These are phyloP conservation scores for Falcaria lacertinaria DNA, from an alignment of 2,888 invertebrate genomes.

Conservation along the genomic window DNA sequence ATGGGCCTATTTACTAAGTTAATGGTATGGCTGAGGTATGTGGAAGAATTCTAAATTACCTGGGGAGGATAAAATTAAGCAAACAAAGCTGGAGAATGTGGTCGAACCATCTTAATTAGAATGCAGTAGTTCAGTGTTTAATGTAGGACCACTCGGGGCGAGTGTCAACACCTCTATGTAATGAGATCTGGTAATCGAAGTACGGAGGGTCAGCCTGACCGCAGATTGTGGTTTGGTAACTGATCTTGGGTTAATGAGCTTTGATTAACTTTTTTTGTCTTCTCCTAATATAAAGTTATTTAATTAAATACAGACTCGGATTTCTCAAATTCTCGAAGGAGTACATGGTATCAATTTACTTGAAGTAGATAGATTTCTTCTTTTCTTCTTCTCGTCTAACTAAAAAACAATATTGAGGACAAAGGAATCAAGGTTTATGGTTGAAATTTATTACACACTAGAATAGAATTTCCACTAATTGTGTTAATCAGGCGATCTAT, in stretches of 20 bases:
- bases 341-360: too few species aligned
- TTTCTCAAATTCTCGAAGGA: too few species aligned
- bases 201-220: slow-evolving; percentile 56
- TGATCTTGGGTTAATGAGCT: slow-evolving; percentile 22
- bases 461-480: not conserved
- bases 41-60: slow-evolving; percentile 2
- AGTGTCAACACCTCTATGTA: slow-evolving; percentile 63
- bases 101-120: slow-evolving; percentile 53
- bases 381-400: too few species aligned
- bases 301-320: too few species aligned
- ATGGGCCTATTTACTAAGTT: slow-evolving; percentile 21
- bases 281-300: too few species aligned
- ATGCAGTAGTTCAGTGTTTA: slow-evolving; percentile 52
- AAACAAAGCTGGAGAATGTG: slow-evolving; percentile 32
- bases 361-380: too few species aligned
- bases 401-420: too few species aligned
- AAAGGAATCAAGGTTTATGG: too few species aligned
- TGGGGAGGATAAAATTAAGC: slow-evolving; percentile 32
- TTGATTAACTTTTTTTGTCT: slow-evolving; percentile 3
- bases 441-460: too few species aligned
- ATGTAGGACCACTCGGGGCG: slow-evolving; percentile 47
- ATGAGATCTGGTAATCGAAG: slow-evolving; percentile 60
- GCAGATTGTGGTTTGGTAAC: slow-evolving; percentile 48
- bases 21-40: not conserved
- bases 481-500: not conserved